phyloP scores from a whole-genome alignment of 2,113 vertebrate species.

The Lampris megalopsis region DNA sequence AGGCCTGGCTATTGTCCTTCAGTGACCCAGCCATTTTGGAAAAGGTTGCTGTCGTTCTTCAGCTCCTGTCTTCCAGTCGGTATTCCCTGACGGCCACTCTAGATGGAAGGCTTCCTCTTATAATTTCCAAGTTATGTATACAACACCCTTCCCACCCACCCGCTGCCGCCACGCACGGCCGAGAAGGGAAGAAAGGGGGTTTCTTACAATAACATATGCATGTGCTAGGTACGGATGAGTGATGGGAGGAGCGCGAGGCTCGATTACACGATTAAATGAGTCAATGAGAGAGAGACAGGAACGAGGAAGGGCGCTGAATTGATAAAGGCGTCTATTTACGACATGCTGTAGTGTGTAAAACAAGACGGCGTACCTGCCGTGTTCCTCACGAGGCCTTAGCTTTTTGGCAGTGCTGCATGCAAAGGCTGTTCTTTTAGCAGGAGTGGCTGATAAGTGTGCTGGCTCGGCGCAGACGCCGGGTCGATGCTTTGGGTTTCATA shows the following conservation, averaged over 20 bases:
- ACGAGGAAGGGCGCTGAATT: background rate
- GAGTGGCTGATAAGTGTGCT: constrained; percentile 55
- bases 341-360: constrained; percentile 13
- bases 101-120: constrained; percentile 87
- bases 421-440: constrained; percentile 58
- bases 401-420: no score
- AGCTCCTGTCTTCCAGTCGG: constrained; percentile 73
- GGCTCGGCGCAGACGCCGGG: constrained; percentile 48
- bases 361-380: constrained; percentile 21
- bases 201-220: constrained; percentile 47
- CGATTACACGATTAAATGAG: background rate
- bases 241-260: constrained; percentile 40
- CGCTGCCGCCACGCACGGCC: no score
- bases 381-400: no score
- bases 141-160: background rate
- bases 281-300: constrained; percentile 3
- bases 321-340: constrained; percentile 6
- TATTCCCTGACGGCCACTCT: constrained; percentile 82
- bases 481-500: constrained; percentile 29
- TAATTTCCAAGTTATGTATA: constrained; percentile 83
- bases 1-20: constrained; percentile 86
- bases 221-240: constrained; percentile 39
- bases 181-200: no score
- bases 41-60: constrained; percentile 79
- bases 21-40: constrained; percentile 80